Percentiles rank a stretch among this genome's conserved stretches.
Evolutionary conservation across 1,140 invertebrate species (phyloP).

Genomic region (Trachymyrmex cornetzi): DNA sequence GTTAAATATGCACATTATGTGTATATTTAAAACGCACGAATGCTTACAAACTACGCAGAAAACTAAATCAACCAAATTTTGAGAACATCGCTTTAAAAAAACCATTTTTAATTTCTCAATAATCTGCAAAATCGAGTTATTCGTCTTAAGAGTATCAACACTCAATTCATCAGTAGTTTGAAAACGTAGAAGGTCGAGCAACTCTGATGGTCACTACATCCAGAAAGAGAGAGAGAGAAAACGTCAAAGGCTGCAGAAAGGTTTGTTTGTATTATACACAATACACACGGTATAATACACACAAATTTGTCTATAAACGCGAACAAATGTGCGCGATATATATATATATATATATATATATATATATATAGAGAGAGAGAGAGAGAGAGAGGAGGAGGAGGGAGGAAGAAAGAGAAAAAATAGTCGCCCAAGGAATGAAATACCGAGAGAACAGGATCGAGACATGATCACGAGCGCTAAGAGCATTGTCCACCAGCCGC

Average conservation of each 20-base stretch:
- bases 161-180: neutral
- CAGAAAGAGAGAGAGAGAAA: neutral
- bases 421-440: slow-evolving; percentile 12
- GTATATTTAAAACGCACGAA: neutral
- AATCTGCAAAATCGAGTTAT: neutral
- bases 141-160: neutral
- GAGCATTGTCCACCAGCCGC: slow-evolving; percentile 81
- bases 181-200: slow-evolving; percentile 23
- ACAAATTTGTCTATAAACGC: slow-evolving; percentile 17
- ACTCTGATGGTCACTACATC: neutral
- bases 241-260: slow-evolving; percentile 4
- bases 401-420: neutral
- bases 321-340: neutral
- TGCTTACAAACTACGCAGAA: too few species aligned
- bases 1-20: too few species aligned
- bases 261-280: neutral
- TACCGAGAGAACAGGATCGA: slow-evolving; percentile 62
- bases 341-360: too few species aligned
- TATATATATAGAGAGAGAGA: neutral
- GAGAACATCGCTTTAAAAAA: neutral
- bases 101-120: neutral
- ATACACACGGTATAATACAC: neutral
- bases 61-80: neutral
- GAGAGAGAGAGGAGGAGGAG: neutral
- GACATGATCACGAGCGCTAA: slow-evolving; percentile 61